Evolutionary conservation across 2,888 invertebrate genomes (phyloP), one percentile per base, ranked within the genome.

Genomic region (Xestia rhomboidea): DNA sequence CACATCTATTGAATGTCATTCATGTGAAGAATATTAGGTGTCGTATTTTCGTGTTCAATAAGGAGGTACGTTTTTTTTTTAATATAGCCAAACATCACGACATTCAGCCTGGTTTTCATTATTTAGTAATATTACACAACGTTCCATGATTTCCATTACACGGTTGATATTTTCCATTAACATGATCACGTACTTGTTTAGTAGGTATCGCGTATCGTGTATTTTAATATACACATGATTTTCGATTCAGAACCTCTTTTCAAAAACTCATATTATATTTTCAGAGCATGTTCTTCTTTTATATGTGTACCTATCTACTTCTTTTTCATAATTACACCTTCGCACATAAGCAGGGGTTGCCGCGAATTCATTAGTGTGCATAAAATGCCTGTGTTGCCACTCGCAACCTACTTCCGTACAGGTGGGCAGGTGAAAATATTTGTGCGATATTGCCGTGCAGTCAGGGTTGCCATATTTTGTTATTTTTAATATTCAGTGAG

Each of bases 341-440:
- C 5, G 54, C n/a, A 72, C 44, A 77, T 51, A 72, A 34, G 73
- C n/a, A 69, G 38, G 27, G 67, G 76, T 76, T 76, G 18, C 34
- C 63, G 44, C n/a, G 64, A 49, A 78, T 83, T 86, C 81, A 82
- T 86, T 81, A 86, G 80, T 83, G 81, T 51, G 73, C 76, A 83
- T 85, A 82, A 89, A 87, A 76, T 79, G 68, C 46, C 71, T 41
- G 68, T 88, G 74, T 83, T 89, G 81, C 77, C 64, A 77, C 60
- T 85, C 70, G 77, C 82, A 84, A 85, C 82, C 87, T 83, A 89
- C 73, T 80, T 88, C 72, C 80, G 70, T 69, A 76, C 77, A 79
- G 79, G 72, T 70, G 68, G 82, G 63, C 38, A 13, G 54, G 44
- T 72, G 80, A 73, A 84, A 84, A 89, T 81, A 87, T 84, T 87